These are phyloP conservation scores for Nomada flava DNA, from an alignment of 2,888 invertebrate genomes.

Conservation along the genomic window DNA sequence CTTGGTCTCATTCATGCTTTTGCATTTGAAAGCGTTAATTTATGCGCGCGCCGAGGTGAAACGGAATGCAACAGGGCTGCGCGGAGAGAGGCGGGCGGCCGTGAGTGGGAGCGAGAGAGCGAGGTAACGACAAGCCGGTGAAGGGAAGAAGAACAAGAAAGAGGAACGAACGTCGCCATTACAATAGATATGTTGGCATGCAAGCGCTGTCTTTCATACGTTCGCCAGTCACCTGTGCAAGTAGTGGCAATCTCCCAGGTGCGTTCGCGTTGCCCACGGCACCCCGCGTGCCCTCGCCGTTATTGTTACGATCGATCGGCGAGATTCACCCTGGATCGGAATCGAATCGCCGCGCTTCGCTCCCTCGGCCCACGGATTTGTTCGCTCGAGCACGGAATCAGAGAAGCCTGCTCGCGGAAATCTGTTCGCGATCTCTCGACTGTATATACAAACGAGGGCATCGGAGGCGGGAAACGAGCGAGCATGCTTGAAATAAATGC, in stretches of 20 bases:
- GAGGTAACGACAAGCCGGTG: conserved; percentile 21
- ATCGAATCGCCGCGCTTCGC: too few relatives aligned
- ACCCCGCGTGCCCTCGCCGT: neutral
- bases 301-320: too few relatives aligned
- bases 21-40: conserved; percentile 87
- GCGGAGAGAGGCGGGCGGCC: neutral
- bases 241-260: conserved; percentile 48
- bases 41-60: conserved; percentile 77
- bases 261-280: conserved; percentile 11
- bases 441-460: neutral
- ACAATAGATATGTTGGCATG: conserved; percentile 81
- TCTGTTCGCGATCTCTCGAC: neutral
- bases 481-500: conserved; percentile 24
- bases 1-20: conserved; percentile 87
- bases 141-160: conserved; percentile 59
- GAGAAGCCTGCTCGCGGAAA: too few relatives aligned
- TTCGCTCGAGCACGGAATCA: too few relatives aligned
- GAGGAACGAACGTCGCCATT: conserved; percentile 75
- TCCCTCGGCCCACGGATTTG: too few relatives aligned
- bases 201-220: conserved; percentile 77
- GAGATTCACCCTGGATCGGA: too few relatives aligned
- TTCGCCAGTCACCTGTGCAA: conserved; percentile 47
- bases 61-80: conserved; percentile 63
- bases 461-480: neutral
- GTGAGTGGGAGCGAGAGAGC: conserved; percentile 15